phyloP scores from a whole-genome alignment of 2,113 vertebrate species.

The Corythaeola cristata region DNA sequence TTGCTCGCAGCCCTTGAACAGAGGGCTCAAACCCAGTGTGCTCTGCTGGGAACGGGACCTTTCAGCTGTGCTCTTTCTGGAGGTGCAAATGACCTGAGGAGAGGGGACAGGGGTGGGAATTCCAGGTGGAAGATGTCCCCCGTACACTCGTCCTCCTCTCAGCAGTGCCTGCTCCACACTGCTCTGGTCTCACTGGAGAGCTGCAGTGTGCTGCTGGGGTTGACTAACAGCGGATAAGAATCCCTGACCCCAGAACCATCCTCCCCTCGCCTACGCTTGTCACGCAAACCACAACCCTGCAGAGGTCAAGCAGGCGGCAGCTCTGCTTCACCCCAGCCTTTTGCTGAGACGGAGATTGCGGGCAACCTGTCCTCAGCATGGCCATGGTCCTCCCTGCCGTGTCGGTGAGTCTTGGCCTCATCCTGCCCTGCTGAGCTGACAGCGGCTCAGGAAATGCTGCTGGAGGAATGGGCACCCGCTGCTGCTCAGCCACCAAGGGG shows the following conservation, averaged over 20 bases:
- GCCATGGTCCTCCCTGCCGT: background rate
- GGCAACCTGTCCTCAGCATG: background rate
- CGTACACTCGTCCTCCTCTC: background rate
- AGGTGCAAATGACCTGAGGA: background rate
- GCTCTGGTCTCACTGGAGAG: background rate
- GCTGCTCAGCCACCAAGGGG: background rate
- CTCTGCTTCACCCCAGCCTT: background rate
- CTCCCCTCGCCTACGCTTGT: background rate
- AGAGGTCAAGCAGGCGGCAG: background rate
- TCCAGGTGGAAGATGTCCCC: background rate
- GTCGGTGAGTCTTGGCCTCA: accelerated
- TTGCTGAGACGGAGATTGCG: background rate
- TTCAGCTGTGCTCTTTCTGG: background rate
- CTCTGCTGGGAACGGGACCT: background rate
- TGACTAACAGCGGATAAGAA: background rate
- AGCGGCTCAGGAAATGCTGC: background rate
- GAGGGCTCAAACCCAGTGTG: background rate
- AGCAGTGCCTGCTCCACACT: background rate
- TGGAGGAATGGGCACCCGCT: background rate
- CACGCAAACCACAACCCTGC: background rate
- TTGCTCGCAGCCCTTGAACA: background rate
- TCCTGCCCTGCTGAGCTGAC: background rate
- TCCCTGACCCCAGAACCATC: background rate
- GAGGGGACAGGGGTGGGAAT: background rate
- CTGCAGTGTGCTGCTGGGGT: background rate